phyloP scores from a whole-genome alignment of 2,888 invertebrate species.

The Colletes collaris region DNA sequence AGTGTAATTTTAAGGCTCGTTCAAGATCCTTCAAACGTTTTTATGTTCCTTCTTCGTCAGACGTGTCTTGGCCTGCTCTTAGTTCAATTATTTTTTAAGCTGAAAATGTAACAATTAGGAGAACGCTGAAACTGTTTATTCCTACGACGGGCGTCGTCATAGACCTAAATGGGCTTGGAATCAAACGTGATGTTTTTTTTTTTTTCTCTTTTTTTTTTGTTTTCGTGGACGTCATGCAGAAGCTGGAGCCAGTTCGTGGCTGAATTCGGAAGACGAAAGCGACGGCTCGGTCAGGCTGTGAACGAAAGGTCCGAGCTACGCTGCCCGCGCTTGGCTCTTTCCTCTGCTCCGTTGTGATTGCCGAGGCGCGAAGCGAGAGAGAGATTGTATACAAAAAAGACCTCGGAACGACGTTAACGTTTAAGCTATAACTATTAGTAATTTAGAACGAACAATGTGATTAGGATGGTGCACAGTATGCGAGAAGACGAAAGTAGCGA shows the following conservation, averaged over 20 bases:
- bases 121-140: slow-evolving; percentile 61
- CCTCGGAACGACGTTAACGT: slow-evolving; percentile 70
- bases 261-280: slow-evolving; percentile 44
- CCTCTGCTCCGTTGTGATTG: slow-evolving; percentile 37
- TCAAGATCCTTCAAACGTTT: slow-evolving; percentile 44
- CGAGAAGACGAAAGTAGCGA: slow-evolving; percentile 55
- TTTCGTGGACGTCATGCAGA: slow-evolving; percentile 26
- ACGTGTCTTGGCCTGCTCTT: slow-evolving; percentile 60
- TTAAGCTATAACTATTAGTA: slow-evolving; percentile 77
- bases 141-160: slow-evolving; percentile 58
- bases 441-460: slow-evolving; percentile 81
- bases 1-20: slow-evolving; percentile 34
- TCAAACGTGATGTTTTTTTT: slow-evolving; percentile 53
- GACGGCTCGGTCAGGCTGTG: slow-evolving; percentile 83
- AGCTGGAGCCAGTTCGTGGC: slow-evolving; percentile 37
- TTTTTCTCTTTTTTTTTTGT: no score
- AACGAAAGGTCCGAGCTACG: slow-evolving; percentile 82
- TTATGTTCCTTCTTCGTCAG: slow-evolving; percentile 65
- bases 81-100: slow-evolving; percentile 70
- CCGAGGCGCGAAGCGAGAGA: slow-evolving; percentile 49
- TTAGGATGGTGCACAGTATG: slow-evolving; percentile 71
- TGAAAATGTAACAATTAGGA: slow-evolving; percentile 68
- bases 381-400: slow-evolving; percentile 68
- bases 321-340: slow-evolving; percentile 28
- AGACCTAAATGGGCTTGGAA: slow-evolving; percentile 63